Evolutionary conservation across 2,888 invertebrate genomes (phyloP).

Genomic region (Patella depressa): DNA sequence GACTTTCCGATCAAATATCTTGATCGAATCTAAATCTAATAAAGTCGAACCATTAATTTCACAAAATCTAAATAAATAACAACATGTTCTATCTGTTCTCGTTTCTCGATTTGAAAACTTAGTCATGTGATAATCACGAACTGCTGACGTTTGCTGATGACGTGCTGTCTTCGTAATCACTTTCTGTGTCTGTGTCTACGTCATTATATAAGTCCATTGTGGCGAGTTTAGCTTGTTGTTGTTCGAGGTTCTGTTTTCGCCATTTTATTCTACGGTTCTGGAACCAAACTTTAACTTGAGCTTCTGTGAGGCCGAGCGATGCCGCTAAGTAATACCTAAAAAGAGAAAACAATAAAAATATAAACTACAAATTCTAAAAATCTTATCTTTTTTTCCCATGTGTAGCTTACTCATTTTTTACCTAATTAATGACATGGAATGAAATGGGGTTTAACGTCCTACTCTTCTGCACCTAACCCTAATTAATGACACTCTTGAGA

Average conservation of each 20-base stretch:
- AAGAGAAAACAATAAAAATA: neutral
- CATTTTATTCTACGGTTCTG: slow-evolving; percentile 85
- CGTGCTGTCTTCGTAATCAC: slow-evolving; percentile 35
- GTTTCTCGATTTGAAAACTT: too few species aligned
- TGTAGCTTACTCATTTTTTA: neutral
- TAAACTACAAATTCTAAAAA: too few species aligned
- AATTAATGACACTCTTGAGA: neutral
- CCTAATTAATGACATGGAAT: neutral
- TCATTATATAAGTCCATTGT: slow-evolving; percentile 41
- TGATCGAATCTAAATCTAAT: too few species aligned
- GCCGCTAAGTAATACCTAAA: slow-evolving; percentile 87
- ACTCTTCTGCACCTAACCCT: neutral
- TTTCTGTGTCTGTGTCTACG: slow-evolving; percentile 42
- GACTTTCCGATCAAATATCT: too few species aligned
- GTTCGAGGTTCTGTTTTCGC: slow-evolving; percentile 93
- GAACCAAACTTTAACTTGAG: slow-evolving; percentile 79
- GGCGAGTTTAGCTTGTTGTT: slow-evolving; percentile 75
- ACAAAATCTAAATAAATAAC: too few species aligned
- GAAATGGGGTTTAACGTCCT: too few species aligned
- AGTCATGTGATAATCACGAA: neutral
- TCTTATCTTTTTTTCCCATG: too few species aligned
- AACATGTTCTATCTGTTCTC: too few species aligned
- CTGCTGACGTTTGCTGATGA: slow-evolving; percentile 2
- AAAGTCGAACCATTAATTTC: too few species aligned
- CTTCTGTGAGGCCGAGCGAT: slow-evolving; percentile 87